Conservation (phyloP, 2,888 invertebrate species). For the Mantis religiosa region DNA sequence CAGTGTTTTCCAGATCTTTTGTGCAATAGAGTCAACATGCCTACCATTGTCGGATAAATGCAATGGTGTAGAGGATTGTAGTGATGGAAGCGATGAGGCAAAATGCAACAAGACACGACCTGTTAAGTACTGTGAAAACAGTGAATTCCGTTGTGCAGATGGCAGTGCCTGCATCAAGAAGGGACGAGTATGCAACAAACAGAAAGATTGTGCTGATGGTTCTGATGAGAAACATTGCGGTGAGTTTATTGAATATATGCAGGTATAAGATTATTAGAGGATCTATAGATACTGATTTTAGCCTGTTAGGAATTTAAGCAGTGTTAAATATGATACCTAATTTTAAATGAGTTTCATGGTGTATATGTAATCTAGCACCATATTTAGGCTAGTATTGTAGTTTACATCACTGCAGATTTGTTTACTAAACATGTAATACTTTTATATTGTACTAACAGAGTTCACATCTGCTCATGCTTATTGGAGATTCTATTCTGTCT, state of each 20-base stretch:
- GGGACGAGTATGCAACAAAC: constrained; percentile 4
- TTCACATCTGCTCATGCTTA: too few species aligned
- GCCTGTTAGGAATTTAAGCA: too few species aligned
- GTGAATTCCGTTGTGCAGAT: constrained; percentile 2
- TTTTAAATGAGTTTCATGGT: too few species aligned
- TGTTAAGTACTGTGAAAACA: background rate
- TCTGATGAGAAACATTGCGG: constrained; percentile 44
- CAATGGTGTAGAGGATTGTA: constrained; percentile 44
- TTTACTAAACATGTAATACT: too few species aligned
- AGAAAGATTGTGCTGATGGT: constrained; percentile 43
- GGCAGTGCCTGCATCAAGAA: constrained; percentile 2
- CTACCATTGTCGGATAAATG: constrained; percentile 42
- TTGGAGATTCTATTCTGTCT: too few species aligned
- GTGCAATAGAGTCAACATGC: constrained; percentile 50
- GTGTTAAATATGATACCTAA: too few species aligned
- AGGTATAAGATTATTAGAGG: background rate
- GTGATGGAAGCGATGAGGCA: constrained; percentile 45
- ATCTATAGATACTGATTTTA: background rate
- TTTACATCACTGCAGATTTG: too few species aligned
- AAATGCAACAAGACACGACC: constrained; percentile 34
- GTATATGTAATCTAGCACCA: too few species aligned
- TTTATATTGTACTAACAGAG: too few species aligned
- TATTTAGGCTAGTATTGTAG: too few species aligned
- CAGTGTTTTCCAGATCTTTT: constrained; percentile 47
- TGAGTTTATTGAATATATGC: background rate